phyloP scores from a whole-genome alignment of 2,888 invertebrate species.

The Zygogramma bicolorata region DNA sequence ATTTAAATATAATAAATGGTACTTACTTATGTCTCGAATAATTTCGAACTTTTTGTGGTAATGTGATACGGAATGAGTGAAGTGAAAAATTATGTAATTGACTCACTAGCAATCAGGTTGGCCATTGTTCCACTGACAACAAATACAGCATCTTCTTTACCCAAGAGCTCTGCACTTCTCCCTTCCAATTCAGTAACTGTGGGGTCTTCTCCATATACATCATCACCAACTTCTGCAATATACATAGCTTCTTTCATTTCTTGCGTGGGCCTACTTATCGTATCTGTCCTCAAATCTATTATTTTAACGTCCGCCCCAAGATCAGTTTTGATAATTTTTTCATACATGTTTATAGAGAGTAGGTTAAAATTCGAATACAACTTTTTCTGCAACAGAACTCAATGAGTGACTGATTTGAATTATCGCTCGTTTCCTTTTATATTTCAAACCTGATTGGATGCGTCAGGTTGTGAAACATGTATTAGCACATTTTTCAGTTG shows the following conservation, averaged over 20 bases:
- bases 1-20: too few relatives aligned
- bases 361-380: background rate
- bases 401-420: background rate
- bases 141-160: constrained; percentile 92
- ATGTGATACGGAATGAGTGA: background rate
- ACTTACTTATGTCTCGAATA: background rate
- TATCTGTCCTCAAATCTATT: constrained; percentile 93
- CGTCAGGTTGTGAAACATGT: background rate
- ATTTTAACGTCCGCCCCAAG: constrained; percentile 60
- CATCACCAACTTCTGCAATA: constrained; percentile 89
- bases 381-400: background rate
- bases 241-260: constrained; percentile 91
- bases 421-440: background rate
- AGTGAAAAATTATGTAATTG: background rate
- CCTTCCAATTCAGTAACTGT: constrained; percentile 85
- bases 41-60: background rate
- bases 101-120: constrained; percentile 79
- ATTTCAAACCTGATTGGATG: background rate
- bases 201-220: constrained; percentile 92
- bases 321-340: constrained; percentile 55
- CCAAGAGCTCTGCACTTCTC: constrained; percentile 81
- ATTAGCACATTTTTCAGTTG: background rate
- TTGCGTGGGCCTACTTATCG: constrained; percentile 85
- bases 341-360: constrained; percentile 58
- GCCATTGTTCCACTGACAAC: constrained; percentile 95